A percentile compares a stretch with the other conserved stretches of the same genome.
Evolutionary conservation across 2,797 vertebrate genomes (phyloP).

Genomic region (Spinibarbus caldwelli): DNA sequence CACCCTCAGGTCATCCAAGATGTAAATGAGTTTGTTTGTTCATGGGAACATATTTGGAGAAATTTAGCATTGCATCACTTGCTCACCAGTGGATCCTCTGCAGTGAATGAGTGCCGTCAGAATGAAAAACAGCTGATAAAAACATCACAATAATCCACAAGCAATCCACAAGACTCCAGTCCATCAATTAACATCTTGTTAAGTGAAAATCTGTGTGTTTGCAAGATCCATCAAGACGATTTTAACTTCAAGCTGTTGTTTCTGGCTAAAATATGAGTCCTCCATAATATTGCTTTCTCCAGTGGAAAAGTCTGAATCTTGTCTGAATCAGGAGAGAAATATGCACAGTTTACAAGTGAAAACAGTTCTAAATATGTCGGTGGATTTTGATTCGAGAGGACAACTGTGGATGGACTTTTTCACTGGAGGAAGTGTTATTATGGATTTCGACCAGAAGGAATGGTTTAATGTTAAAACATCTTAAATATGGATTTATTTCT

Average conservation of each 20-base stretch:
- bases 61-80: not conserved
- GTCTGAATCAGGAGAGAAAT: no score
- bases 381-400: not conserved
- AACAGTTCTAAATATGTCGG: not conserved
- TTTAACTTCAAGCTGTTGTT: not conserved
- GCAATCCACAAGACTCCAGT: not conserved
- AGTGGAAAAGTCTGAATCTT: not conserved
- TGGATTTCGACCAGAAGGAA: not conserved
- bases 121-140: not conserved
- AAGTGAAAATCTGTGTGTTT: not conserved
- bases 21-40: not conserved
- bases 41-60: not conserved
- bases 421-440: not conserved
- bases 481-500: conserved; percentile 2
- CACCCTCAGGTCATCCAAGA: not conserved
- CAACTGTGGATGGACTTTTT: not conserved
- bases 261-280: not conserved
- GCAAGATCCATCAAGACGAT: not conserved
- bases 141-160: not conserved
- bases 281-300: not conserved
- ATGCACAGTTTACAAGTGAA: not conserved
- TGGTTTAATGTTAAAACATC: not conserved
- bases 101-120: not conserved
- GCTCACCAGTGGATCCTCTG: not conserved
- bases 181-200: not conserved